Percentiles rank a stretch among this genome's conserved stretches.
phyloP scores from a whole-genome alignment of 2,888 invertebrate species.

The Lacanobia oleracea region DNA sequence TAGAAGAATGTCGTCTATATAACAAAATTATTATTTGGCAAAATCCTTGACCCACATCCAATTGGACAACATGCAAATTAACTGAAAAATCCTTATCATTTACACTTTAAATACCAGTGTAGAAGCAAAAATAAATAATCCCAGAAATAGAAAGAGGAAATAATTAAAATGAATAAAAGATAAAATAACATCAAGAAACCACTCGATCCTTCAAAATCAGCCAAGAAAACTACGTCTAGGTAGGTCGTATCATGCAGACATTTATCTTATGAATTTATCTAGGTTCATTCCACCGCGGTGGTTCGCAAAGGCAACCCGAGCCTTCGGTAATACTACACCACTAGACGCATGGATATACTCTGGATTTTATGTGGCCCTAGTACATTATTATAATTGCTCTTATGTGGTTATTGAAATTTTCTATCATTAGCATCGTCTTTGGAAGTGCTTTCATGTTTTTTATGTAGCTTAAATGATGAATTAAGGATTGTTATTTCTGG shows the following conservation, averaged over 20 bases:
- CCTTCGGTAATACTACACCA: conserved; percentile 63
- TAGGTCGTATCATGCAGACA: conserved; percentile 56
- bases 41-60: neutral
- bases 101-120: neutral
- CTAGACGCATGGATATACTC: conserved; percentile 45
- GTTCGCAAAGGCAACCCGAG: conserved; percentile 64
- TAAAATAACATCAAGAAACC: conserved; percentile 46
- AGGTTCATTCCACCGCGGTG: conserved; percentile 65
- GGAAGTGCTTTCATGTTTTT: conserved; percentile 20
- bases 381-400: conserved; percentile 61
- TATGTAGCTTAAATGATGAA: neutral
- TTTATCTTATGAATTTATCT: conserved; percentile 64
- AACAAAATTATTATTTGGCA: neutral
- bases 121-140: conserved; percentile 5
- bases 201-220: conserved; percentile 59
- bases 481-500: neutral
- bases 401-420: conserved; percentile 53
- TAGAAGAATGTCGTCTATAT: neutral
- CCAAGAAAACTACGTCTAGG: conserved; percentile 49
- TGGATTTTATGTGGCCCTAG: conserved; percentile 54
- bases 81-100: neutral
- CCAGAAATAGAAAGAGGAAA: conserved; percentile 12
- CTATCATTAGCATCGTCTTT: conserved; percentile 31
- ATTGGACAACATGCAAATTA: neutral
- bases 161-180: conserved; percentile 29